Base-by-base conservation (phyloP, 2,888 invertebrate genomes). In the Drosophila fungiperda region DNA sequence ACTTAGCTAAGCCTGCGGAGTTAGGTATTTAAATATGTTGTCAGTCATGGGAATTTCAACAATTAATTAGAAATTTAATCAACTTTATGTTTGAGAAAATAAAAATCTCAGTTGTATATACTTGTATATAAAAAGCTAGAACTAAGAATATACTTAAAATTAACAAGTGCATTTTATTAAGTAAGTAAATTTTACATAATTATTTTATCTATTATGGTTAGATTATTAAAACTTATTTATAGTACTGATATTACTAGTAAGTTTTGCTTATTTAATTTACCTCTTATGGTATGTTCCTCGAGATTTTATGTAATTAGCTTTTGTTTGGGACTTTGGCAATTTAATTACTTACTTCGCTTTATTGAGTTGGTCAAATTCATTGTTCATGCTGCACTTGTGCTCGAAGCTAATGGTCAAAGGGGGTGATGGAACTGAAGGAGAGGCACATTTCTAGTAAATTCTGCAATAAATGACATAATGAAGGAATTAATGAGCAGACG, bases 381-480 rank as follows among this genome's bases (percentile, higher is more conserved):
- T 76, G 50, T 49, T 54, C 32, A 58, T 55, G 57, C 63, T 53
- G 50, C 23, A 59, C 57, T 68, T 52, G 48, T 15, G 33, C 26
- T 40, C 11, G 4, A 9, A 23, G 32, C 55, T 64, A 64, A 77
- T 63, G 74, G 61, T 64, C 50, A 38, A 48, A 48, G 17, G 29
- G 11, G 52, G 45, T 26, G 64, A 75, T 72, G 72, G 76, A 75
- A 80, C 73, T 78, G 60, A 60, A 6, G 23, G 15, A 77, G 72
- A 77, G 73, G 68, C 77, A 83, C 67, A 80, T 80, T 83, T 84
- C 74, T 72, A 81, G 75, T 65, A 60, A 80, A 70, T 76, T 80
- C 81, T 73, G 71, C 87, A 87, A 87, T 84, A 87, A 87, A 86
- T 87, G 83, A 75, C 77, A 86, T 84, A 86, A 84, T 87, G 81